These are phyloP conservation scores for Triplophysa tibetana DNA, from an alignment of 2,113 vertebrate species.

Conservation along the genomic window DNA sequence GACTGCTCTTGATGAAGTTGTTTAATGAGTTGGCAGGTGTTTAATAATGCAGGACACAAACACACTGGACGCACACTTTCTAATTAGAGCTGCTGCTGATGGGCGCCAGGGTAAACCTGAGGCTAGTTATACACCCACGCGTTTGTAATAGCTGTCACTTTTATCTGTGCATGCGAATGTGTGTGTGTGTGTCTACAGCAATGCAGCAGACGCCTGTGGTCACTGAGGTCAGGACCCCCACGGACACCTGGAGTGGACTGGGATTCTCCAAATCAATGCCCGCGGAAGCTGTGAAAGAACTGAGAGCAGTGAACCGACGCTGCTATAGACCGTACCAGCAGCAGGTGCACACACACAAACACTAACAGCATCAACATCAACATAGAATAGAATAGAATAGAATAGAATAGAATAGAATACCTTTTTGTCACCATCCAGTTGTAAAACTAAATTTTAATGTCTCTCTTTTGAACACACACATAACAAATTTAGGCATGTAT, in stretches of 20 bases:
- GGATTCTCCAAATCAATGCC: slow-evolving; percentile 84
- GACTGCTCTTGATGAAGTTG: slow-evolving; percentile 34
- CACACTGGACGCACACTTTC: background rate
- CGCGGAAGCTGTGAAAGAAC: slow-evolving; percentile 75
- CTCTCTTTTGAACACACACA: no score
- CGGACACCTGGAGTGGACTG: slow-evolving; percentile 80
- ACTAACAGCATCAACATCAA: background rate
- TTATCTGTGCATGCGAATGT: slow-evolving; percentile 29
- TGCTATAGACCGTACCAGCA: slow-evolving; percentile 76
- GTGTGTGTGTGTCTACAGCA: slow-evolving; percentile 63
- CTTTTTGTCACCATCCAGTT: no score
- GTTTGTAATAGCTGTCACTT: slow-evolving; percentile 22
- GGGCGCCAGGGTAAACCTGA: background rate
- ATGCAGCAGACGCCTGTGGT: slow-evolving; percentile 80
- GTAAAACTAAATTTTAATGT: no score
- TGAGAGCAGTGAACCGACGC: slow-evolving; percentile 73
- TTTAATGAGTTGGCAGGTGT: slow-evolving; percentile 53
- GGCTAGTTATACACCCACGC: background rate
- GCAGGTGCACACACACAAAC: slow-evolving; percentile 59
- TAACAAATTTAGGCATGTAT: no score
- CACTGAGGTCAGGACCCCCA: slow-evolving; percentile 77
- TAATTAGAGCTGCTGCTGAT: slow-evolving; percentile 16
- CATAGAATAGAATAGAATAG: no score
- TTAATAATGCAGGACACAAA: slow-evolving; percentile 43
- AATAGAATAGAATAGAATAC: no score